These are phyloP conservation scores for Pomacea canaliculata DNA, from an alignment of 2,888 invertebrate species.

Conservation along the genomic window DNA sequence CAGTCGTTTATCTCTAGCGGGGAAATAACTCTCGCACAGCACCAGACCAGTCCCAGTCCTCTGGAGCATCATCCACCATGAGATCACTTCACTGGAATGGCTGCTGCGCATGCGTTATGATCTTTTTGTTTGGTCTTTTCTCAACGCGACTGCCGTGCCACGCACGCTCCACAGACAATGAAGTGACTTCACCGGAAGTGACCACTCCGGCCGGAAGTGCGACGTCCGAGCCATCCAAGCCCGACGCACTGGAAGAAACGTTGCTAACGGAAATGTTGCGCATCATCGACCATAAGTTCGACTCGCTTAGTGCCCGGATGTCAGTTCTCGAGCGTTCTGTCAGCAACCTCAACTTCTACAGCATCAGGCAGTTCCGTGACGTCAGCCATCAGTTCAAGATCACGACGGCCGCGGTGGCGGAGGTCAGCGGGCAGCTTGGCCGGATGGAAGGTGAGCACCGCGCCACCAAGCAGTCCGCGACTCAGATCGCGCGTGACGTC, in stretches of 20 bases:
- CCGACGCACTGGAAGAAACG: conserved; percentile 44
- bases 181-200: background rate
- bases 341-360: conserved; percentile 57
- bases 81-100: no score
- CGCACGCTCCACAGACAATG: background rate
- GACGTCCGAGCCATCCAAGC: background rate
- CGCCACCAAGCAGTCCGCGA: conserved; percentile 38
- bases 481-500: conserved; percentile 43
- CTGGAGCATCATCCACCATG: no score
- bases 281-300: conserved; percentile 57
- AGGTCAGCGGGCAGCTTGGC: conserved; percentile 40
- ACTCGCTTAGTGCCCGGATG: conserved; percentile 50
- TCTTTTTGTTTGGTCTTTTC: no score
- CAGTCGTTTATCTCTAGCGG: no score
- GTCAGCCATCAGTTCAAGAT: conserved; percentile 51
- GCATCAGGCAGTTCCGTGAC: conserved; percentile 52
- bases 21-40: no score
- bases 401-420: conserved; percentile 37
- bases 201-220: background rate
- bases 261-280: conserved; percentile 49
- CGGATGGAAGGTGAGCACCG: conserved; percentile 42
- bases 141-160: no score
- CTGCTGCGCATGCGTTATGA: no score
- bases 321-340: conserved; percentile 50
- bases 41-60: no score